Conservation (phyloP, 2,888 invertebrate species). For the Strigamia maritima region DNA sequence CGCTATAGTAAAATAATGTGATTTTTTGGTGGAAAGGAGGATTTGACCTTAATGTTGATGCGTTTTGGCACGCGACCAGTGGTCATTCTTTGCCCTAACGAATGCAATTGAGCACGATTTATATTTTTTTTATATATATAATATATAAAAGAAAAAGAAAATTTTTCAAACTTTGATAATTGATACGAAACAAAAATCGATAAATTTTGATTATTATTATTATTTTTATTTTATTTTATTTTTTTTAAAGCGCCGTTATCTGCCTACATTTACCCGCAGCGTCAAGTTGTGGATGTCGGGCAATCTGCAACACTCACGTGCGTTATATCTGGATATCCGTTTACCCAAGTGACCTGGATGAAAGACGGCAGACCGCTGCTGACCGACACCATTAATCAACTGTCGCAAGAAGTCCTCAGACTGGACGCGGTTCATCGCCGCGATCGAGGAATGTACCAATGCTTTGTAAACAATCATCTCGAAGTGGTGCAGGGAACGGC, state of each 20-base stretch:
- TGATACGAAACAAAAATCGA: too few relatives aligned
- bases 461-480: slow-evolving; percentile 48
- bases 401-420: slow-evolving; percentile 44
- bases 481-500: slow-evolving; percentile 67
- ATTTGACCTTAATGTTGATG: not conserved
- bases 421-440: slow-evolving; percentile 49
- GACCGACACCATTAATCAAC: slow-evolving; percentile 43
- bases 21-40: not conserved
- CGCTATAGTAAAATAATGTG: not conserved
- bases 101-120: slow-evolving; percentile 8
- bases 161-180: not conserved
- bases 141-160: too few relatives aligned
- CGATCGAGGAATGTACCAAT: slow-evolving; percentile 54
- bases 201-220: too few relatives aligned
- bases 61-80: not conserved
- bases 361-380: slow-evolving; percentile 47
- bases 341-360: slow-evolving; percentile 45
- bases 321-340: slow-evolving; percentile 43
- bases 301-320: slow-evolving; percentile 46
- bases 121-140: too few relatives aligned
- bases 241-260: slow-evolving; percentile 43
- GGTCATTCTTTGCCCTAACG: slow-evolving; percentile 2
- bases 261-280: slow-evolving; percentile 42
- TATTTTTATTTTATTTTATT: too few relatives aligned
- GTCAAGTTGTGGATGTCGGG: slow-evolving; percentile 46